Conservation (phyloP, 2,888 invertebrate genomes). For the Drosophila demipolita region DNA sequence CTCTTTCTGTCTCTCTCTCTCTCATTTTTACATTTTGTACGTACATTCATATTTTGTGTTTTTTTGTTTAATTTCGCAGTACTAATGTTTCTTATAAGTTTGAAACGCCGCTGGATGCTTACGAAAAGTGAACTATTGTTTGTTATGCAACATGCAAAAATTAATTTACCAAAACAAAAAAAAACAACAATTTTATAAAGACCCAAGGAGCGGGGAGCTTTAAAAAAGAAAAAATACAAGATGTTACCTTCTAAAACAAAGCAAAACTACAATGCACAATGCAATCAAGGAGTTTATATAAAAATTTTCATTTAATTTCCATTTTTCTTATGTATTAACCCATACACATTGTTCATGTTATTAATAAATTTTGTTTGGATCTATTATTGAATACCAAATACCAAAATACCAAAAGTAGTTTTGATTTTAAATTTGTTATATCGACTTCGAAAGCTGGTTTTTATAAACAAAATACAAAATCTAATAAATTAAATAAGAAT, state of each 20-base stretch:
- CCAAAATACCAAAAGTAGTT: background rate
- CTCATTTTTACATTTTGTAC: conserved; percentile 32
- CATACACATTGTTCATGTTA: background rate
- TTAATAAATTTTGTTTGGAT: background rate
- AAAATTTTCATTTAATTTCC: background rate
- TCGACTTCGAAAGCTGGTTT: background rate
- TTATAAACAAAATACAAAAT: background rate
- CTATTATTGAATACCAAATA: background rate
- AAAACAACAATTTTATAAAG: conserved; percentile 5
- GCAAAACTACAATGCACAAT: background rate
- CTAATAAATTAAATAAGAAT: background rate
- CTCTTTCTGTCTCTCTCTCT: background rate
- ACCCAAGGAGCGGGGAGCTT: background rate
- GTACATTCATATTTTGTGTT: conserved; percentile 13
- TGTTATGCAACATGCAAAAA: conserved; percentile 37
- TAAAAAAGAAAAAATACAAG: background rate
- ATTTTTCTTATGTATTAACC: background rate
- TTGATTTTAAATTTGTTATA: background rate
- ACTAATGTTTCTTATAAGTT: conserved; percentile 30
- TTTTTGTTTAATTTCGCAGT: conserved; percentile 14
- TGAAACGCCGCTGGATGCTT: conserved; percentile 23
- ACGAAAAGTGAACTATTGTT: conserved; percentile 28
- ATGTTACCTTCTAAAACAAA: too few relatives aligned
- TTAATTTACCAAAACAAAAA: conserved; percentile 6
- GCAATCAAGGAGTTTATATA: background rate